Percentiles rank a stretch among this genome's conserved stretches.
These are phyloP conservation scores for Bujurquina vittata DNA, from an alignment of 2,113 vertebrate species.

Conservation along the genomic window DNA sequence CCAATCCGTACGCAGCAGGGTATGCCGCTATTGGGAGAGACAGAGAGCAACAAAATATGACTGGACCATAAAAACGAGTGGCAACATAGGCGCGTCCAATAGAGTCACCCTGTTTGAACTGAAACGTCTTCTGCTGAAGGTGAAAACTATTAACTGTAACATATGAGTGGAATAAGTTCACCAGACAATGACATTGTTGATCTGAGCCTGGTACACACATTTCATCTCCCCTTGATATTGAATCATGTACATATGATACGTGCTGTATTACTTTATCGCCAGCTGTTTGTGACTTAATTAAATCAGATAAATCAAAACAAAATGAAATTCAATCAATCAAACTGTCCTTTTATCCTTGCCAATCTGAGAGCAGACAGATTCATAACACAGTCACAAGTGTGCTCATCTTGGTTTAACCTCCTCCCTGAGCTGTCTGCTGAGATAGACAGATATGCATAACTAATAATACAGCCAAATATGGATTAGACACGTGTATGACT, in stretches of 20 bases:
- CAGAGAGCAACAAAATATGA: slow-evolving; percentile 55
- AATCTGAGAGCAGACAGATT: slow-evolving; percentile 30
- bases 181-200: slow-evolving; percentile 57
- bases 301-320: slow-evolving; percentile 37
- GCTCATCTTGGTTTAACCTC: slow-evolving; percentile 19
- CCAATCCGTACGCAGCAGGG: slow-evolving; percentile 90
- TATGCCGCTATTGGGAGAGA: slow-evolving; percentile 85
- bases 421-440: not conserved
- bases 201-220: slow-evolving; percentile 34
- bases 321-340: slow-evolving; percentile 4
- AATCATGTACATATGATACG: slow-evolving; percentile 18
- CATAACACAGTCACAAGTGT: slow-evolving; percentile 6
- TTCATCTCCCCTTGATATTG: not conserved
- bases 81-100: slow-evolving; percentile 68
- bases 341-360: slow-evolving; percentile 30
- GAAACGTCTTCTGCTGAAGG: slow-evolving; percentile 72
- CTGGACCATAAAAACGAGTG: slow-evolving; percentile 73
- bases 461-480: not conserved
- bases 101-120: slow-evolving; percentile 24
- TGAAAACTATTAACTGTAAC: slow-evolving; percentile 75
- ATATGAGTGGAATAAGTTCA: slow-evolving; percentile 46
- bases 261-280: not conserved
- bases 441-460: not conserved
- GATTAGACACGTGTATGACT: not conserved
- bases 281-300: slow-evolving; percentile 13